A percentile compares a stretch with the other conserved stretches of the same genome.
phyloP scores from a whole-genome alignment of 2,797 vertebrate species.

The Harpagifer antarcticus region DNA sequence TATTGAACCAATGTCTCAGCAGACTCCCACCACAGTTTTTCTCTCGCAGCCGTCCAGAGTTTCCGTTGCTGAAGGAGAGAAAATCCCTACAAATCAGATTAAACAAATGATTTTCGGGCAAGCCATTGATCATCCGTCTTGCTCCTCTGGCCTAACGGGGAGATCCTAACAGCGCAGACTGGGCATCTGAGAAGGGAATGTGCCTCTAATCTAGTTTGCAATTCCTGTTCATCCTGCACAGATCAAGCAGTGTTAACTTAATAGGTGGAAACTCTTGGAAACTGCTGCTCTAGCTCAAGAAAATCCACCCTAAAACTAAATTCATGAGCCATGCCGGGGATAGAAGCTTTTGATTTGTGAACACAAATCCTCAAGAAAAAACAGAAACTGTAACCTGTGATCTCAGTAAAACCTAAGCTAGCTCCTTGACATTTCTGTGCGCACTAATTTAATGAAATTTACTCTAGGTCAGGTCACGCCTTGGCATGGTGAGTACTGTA shows the following conservation, averaged over 20 bases:
- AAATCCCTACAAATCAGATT: slow-evolving; percentile 83
- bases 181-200: slow-evolving; percentile 82
- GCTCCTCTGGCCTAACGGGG: slow-evolving; percentile 71
- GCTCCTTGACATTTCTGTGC: slow-evolving; percentile 33
- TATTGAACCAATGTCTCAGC: slow-evolving; percentile 85
- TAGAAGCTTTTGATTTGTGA: slow-evolving; percentile 53
- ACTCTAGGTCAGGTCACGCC: slow-evolving; percentile 51
- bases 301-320: slow-evolving; percentile 59
- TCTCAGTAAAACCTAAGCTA: slow-evolving; percentile 35
- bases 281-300: slow-evolving; percentile 51
- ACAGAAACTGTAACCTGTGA: slow-evolving; percentile 43
- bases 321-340: slow-evolving; percentile 10
- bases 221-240: slow-evolving; percentile 85
- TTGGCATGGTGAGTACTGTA: slow-evolving; percentile 37
- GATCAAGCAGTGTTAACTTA: slow-evolving; percentile 84
- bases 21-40: slow-evolving; percentile 77
- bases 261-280: slow-evolving; percentile 76
- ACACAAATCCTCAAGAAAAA: slow-evolving; percentile 43
- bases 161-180: slow-evolving; percentile 77
- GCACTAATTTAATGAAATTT: slow-evolving; percentile 61
- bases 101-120: slow-evolving; percentile 81
- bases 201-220: slow-evolving; percentile 82
- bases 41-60: slow-evolving; percentile 57
- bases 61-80: slow-evolving; percentile 79
- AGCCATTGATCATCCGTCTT: slow-evolving; percentile 76